Base-by-base conservation (phyloP, 2,888 invertebrate species). In the Myopa tessellatipennis region DNA sequence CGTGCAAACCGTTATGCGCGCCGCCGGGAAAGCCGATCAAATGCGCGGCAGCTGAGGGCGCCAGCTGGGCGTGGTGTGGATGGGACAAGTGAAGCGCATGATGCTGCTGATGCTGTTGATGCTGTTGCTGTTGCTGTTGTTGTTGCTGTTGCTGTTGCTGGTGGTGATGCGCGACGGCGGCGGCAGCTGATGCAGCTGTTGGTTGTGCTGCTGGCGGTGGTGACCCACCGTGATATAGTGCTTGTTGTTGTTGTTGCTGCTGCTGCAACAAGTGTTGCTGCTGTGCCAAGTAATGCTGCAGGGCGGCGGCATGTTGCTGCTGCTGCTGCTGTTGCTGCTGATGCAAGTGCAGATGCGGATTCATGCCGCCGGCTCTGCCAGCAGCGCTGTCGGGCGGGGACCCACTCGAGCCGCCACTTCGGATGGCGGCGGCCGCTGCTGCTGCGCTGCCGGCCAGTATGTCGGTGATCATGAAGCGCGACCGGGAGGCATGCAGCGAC, bases 401-500 rank as follows among this genome's bases (percentile, higher is more conserved):
- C 10, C 82, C 60, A 80, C 84, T 40, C 7, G 63, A 50, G 16
- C 82, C 60, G 80, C 85, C 40, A 80, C 84, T 69, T 79, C 84
- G 80, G 14, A 83, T 83, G 26, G 85, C 85, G 1, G 87, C 88
- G 4, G 87, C 86, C 4, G 85, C 87, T 90, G 92, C 85, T 82
- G 88, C 89, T 16, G 89, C 89, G 76, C 91, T 91, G 73, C 92
- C 92, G 74, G 93, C 93, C 82, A 96, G 91, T 85, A 96, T 96
- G 89, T 96, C 96, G 83, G 95, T 96, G 90, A 96, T 96, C 95
- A 96, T 96, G 90, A 96, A 96, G 82, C 95, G 91, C 80, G 95
- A 95, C 83, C 95, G 91, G 73, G 93, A 93, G 82, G 93, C 92
- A 88, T 91, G 92, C 87, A 92, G 91, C 89, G 91, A 91, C 89